A percentile compares a stretch with the other conserved stretches of the same genome.
Evolutionary conservation across 2,113 vertebrate species (phyloP).

Genomic region (Paradisaea rubra): DNA sequence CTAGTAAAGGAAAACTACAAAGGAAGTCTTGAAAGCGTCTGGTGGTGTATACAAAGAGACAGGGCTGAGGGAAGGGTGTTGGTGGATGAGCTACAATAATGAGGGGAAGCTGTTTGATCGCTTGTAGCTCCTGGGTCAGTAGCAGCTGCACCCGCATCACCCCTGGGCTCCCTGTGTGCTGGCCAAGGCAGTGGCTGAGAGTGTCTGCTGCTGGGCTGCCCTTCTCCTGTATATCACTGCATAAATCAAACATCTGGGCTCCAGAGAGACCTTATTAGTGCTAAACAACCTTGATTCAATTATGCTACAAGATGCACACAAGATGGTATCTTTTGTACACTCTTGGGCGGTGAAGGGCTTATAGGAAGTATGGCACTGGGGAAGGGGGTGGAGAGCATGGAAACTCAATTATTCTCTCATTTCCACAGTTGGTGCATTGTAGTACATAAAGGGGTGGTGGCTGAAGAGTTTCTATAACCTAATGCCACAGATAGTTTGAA

Average conservation of each 20-base stretch:
- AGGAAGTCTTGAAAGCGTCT: neutral
- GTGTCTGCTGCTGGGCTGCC: neutral
- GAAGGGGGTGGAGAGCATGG: neutral
- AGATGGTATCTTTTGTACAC: neutral
- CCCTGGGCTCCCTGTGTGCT: neutral
- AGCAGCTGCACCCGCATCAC: conserved; percentile 32
- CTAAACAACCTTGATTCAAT: conserved; percentile 45
- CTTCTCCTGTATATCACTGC: neutral
- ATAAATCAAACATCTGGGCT: conserved; percentile 34
- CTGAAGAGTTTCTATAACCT: neutral
- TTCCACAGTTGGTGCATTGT: neutral
- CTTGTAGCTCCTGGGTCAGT: conserved; percentile 22
- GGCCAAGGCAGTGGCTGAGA: neutral
- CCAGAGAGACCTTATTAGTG: conserved; percentile 35
- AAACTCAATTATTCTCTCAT: neutral
- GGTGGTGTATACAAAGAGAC: neutral
- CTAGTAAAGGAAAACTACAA: neutral
- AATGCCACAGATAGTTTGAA: neutral
- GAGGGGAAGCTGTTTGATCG: conserved; percentile 13
- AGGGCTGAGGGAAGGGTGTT: neutral
- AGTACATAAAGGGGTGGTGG: neutral
- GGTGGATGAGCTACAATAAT: neutral
- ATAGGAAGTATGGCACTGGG: neutral
- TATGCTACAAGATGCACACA: conserved; percentile 44
- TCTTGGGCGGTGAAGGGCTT: neutral